Evolutionary conservation across 2,113 vertebrate species (phyloP), one percentile per base, ranked within the genome.

Genomic region (Dolichotis patagonum): DNA sequence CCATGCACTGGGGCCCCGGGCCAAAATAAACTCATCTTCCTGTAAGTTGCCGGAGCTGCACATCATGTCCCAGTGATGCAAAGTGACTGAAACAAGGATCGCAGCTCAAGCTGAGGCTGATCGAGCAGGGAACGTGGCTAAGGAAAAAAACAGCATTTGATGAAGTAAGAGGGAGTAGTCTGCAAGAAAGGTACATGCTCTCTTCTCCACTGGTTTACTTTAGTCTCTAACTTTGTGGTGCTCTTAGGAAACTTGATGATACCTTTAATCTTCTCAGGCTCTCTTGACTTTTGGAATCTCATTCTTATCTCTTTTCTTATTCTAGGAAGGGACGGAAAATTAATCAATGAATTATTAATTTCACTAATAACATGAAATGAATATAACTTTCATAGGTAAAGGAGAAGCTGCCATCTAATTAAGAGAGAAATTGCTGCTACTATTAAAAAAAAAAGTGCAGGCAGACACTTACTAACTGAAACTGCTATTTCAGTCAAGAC

Each of bases 171-270:
- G 85, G 89, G 96, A 43, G 80, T 65, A 86, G 19, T 85, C 89
- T 92, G 92, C 88, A 83, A 83, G 90, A 98, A 97, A 97, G 94
- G 88, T 90, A 41, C 54, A 92, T 35, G 30, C 86, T 98, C 73
- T 52, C 81, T 58, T 73, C 92, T 67, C 89, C 88, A 89, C 46
- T 94, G 91, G 96, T 94, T 86, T 86, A 75, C 62, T 91, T 90
- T 12, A 54, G 83, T 96, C 95, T 97, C 91, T 97, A 97, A 98
- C 46, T 16, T 56, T 96, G 32, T 63, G 96, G 60, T 38, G 12
- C 30, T 96, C 32, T 95, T 95, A 93, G 87, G 96, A 98, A 97
- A 95, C 65, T 97, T 95, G 30, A 93, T 82, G 71, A 80, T 91
- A 95, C 88, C 78, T 43, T 62, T 14, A 93, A 28, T 30, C 14